These are phyloP conservation scores for Paramisgurnus dabryanus DNA, from an alignment of 2,113 vertebrate genomes.

Conservation along the genomic window DNA sequence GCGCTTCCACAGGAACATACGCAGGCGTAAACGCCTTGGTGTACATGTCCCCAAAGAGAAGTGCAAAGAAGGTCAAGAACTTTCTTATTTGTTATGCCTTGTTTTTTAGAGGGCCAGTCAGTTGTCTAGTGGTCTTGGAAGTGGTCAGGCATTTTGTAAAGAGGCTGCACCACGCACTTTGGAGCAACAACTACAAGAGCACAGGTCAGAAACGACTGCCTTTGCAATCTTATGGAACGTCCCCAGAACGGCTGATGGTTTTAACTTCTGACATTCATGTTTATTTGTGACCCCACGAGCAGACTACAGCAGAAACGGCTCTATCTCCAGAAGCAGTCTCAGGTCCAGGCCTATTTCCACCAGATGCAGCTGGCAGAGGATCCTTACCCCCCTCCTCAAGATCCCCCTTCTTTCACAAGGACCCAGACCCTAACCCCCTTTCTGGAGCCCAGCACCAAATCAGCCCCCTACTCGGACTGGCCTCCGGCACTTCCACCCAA, in stretches of 20 bases:
- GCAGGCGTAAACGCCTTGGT: too few species aligned
- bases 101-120: slow-evolving; percentile 79
- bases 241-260: background rate
- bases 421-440: slow-evolving; percentile 68
- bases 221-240: background rate
- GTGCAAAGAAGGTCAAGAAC: too few species aligned
- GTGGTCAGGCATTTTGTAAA: slow-evolving; percentile 92
- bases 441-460: slow-evolving; percentile 66
- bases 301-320: slow-evolving; percentile 95
- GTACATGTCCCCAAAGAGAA: too few species aligned
- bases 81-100: background rate
- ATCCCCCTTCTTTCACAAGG: slow-evolving; percentile 63
- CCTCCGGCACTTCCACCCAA: slow-evolving; percentile 54
- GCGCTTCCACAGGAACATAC: too few species aligned
- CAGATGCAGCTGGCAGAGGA: slow-evolving; percentile 96
- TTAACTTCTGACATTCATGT: background rate
- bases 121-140: slow-evolving; percentile 85
- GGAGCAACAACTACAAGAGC: slow-evolving; percentile 96
- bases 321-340: slow-evolving; percentile 94
- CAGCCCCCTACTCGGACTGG: slow-evolving; percentile 74
- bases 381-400: slow-evolving; percentile 69
- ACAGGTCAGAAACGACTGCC: slow-evolving; percentile 77
- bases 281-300: slow-evolving; percentile 29
- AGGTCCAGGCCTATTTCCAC: slow-evolving; percentile 93
- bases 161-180: slow-evolving; percentile 87